Base-by-base conservation (phyloP, 2,888 invertebrate genomes). In the Polyommatus iphigenia region DNA sequence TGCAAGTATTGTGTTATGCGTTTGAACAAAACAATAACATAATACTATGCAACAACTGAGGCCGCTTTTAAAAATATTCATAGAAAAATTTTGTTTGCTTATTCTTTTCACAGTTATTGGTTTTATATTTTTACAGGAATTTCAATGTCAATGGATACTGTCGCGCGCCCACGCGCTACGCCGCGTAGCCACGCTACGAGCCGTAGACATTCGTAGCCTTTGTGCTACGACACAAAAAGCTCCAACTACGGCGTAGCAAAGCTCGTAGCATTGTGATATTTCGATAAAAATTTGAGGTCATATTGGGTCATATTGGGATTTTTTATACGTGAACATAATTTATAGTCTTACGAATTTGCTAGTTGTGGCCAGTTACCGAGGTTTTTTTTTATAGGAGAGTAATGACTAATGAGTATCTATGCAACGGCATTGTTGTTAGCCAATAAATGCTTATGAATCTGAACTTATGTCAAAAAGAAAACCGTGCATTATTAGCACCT, bases 101-200 rank as follows among this genome's bases (percentile, higher is more conserved):
- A 67, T 67, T 67, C 67, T 5, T 18, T 67, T 13, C 29, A 15
- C 62, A 24, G 62, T 10, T 67, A 67, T 67, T 67, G 67, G 29
- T 67, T 67, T 29, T 29, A 67, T 67, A 67, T 67, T 67, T 62
- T 29, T 67, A 67, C 5, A 15, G 67, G 67, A 67, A 29, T 67
- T 67, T 67, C 29, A 67, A 32, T 67, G 29, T 29, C 15, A 67
- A 29, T 67, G 15, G 15, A 67, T 15, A 15, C 67, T 6, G 29
- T 29, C 15, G 24, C 20, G 62, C 1, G 29, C 67, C 29, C 29
- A 5, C 29, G 15, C 67, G 10, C 24, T 10, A n/a, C 62, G 67
- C 29, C 24, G 62, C 67, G 29, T 32, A 67, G 67, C 24, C 62
- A 62, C 24, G 29, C 62, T 67, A 67, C 67, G 62, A 62, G 67